Conservation (phyloP, 2,797 vertebrate genomes). For the Helarctos malayanus region DNA sequence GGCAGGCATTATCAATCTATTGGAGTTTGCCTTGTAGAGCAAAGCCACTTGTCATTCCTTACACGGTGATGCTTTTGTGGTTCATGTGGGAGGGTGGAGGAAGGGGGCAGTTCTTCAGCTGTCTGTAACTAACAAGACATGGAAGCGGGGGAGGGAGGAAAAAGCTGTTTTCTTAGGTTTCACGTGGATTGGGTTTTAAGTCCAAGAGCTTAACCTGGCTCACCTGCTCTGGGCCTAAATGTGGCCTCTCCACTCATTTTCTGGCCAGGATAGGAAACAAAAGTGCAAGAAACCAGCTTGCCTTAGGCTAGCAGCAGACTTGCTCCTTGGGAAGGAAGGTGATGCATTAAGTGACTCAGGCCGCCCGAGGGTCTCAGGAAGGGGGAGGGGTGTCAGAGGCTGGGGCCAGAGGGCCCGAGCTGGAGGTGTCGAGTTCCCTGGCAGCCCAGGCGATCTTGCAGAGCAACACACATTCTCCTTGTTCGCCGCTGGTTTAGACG, state of each 20-base stretch:
- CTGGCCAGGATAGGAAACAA: conserved; percentile 13
- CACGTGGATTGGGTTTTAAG: background rate
- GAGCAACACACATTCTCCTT: conserved; percentile 20
- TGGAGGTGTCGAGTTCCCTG: background rate
- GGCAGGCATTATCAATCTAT: background rate
- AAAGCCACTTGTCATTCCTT: background rate
- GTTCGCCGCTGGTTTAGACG: conserved; percentile 50
- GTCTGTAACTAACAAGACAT: background rate
- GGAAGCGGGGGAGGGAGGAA: background rate
- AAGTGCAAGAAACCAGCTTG: background rate
- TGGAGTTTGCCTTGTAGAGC: background rate
- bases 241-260: background rate
- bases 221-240: background rate
- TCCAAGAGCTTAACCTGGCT: background rate
- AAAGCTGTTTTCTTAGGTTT: conserved; percentile 24
- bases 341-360: background rate
- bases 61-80: background rate
- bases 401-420: background rate
- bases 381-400: background rate
- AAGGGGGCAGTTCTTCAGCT: background rate
- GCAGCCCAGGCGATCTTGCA: background rate
- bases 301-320: background rate
- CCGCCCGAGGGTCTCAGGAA: background rate
- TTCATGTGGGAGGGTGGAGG: background rate
- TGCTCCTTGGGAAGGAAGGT: background rate